Conservation (phyloP, 2,113 vertebrate genomes). For the Astur gentilis region DNA sequence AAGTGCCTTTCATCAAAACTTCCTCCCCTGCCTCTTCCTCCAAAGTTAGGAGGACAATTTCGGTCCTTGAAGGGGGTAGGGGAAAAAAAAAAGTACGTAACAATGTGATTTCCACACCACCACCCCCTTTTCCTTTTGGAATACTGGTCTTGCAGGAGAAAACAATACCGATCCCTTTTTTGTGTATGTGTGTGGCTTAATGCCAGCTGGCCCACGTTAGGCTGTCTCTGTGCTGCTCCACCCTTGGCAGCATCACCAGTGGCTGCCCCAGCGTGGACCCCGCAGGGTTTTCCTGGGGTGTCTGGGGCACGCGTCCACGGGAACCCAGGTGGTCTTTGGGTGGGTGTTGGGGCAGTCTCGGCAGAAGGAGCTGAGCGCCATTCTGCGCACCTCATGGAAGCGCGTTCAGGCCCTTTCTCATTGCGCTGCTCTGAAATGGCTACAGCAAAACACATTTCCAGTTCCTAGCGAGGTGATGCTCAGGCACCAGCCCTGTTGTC, state of each 20-base stretch:
- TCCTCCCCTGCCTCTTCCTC: background rate
- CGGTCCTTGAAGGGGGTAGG: background rate
- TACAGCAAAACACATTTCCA: background rate
- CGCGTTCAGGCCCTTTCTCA: background rate
- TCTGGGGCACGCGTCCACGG: accelerated
- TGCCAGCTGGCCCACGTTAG: background rate
- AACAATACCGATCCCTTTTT: background rate
- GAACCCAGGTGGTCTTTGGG: accelerated
- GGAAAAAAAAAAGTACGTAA: background rate
- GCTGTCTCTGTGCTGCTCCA: background rate
- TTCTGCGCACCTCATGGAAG: background rate
- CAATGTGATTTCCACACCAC: background rate
- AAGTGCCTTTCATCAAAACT: background rate
- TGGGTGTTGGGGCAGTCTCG: background rate
- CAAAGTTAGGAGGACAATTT: background rate
- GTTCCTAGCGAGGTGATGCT: background rate
- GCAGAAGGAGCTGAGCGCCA: background rate
- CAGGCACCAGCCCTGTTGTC: accelerated
- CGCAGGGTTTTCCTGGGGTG: accelerated
- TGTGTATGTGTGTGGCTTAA: background rate
- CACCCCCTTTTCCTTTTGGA: background rate
- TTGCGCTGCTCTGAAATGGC: background rate
- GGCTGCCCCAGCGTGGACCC: background rate
- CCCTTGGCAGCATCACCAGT: background rate
- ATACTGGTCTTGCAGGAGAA: background rate